Evolutionary conservation across 2,797 vertebrate species (phyloP).

Genomic region (Tangara arthus): DNA sequence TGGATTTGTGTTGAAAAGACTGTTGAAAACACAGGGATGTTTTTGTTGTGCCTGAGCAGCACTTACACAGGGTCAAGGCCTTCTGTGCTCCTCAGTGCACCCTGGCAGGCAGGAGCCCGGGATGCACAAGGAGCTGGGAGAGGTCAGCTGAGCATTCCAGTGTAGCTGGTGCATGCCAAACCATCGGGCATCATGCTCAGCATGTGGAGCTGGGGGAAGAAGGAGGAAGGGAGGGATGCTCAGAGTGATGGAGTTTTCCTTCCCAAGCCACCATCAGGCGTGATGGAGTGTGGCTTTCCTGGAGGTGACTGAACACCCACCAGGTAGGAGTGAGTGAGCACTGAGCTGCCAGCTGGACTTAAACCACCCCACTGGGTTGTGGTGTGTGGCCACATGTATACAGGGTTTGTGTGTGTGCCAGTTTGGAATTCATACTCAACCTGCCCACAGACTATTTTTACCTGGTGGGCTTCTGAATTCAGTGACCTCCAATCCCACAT

Average conservation of each 20-base stretch:
- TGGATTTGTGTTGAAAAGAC: not conserved
- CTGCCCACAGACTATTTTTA: not conserved
- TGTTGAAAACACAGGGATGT: not conserved
- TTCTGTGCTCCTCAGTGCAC: not conserved
- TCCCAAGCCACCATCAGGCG: not conserved
- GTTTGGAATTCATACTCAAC: not conserved
- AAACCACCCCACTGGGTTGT: not conserved
- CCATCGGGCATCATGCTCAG: not conserved
- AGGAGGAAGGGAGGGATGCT: not conserved
- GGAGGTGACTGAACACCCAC: not conserved
- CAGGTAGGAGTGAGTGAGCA: not conserved
- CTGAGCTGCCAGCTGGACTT: not conserved
- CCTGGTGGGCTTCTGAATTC: not conserved
- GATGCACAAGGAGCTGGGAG: not conserved
- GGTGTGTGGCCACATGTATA: not conserved
- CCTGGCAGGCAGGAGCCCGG: not conserved
- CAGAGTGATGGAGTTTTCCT: not conserved
- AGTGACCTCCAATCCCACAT: fast-evolving
- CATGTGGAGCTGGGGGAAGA: not conserved
- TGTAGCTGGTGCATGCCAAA: not conserved
- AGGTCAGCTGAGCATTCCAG: not conserved
- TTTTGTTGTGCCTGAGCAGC: not conserved
- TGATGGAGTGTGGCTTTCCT: not conserved
- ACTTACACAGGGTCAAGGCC: not conserved
- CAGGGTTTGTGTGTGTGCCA: not conserved